Percentiles rank a stretch among this genome's conserved stretches.
phyloP scores from a whole-genome alignment of 2,797 vertebrate genomes.

The Propithecus deckenii region DNA sequence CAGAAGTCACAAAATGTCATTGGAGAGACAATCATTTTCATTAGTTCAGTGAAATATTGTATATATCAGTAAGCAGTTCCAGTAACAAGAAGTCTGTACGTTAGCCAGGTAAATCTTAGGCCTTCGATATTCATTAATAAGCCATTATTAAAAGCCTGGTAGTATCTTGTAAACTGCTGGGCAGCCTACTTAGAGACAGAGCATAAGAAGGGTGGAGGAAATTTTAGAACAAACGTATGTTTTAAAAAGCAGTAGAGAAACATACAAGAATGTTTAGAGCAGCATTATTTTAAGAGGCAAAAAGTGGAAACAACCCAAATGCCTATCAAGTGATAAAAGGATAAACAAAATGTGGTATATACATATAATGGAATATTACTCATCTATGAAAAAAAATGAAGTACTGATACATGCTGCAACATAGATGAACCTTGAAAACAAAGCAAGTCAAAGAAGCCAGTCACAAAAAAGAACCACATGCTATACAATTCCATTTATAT shows the following conservation, averaged over 20 bases:
- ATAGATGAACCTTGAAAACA: neutral
- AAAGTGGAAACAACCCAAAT: neutral
- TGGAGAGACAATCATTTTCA: neutral
- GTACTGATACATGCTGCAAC: neutral
- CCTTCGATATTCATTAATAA: neutral
- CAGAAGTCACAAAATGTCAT: constrained; percentile 15
- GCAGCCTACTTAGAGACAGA: neutral
- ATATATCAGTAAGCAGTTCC: neutral
- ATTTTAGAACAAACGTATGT: neutral
- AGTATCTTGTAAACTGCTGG: neutral
- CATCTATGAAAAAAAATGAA: neutral
- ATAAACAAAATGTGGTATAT: neutral
- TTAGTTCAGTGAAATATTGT: constrained; percentile 25
- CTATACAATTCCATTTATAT: neutral
- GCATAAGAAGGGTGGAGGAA: neutral
- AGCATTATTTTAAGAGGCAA: neutral
- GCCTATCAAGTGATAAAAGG: neutral
- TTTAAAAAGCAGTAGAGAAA: constrained; percentile 7
- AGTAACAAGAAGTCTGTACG: neutral
- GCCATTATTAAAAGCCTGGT: neutral
- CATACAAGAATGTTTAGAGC: neutral
- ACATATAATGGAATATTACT: neutral
- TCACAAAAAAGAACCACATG: neutral
- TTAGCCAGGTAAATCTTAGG: neutral
- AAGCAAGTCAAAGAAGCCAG: neutral